Evolutionary conservation across 2,797 vertebrate species (phyloP).

Genomic region (Tragelaphus eurycerus): DNA sequence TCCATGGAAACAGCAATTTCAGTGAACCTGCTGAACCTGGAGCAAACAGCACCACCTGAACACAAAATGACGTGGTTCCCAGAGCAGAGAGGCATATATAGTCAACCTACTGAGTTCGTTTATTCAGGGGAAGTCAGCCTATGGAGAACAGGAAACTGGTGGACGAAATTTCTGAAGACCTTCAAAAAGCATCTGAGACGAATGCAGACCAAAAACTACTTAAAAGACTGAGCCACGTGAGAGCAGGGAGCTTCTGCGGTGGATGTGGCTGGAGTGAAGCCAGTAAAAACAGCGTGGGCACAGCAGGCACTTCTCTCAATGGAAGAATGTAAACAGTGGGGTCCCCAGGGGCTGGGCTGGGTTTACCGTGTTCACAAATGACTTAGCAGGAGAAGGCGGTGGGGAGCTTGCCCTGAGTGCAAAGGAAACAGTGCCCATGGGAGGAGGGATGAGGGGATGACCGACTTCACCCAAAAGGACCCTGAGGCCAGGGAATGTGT

Average conservation of each 20-base stretch:
- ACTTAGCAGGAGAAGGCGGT: background rate
- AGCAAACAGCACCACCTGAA: background rate
- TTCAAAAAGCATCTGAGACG: background rate
- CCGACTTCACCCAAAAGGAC: background rate
- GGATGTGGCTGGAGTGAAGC: background rate
- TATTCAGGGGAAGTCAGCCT: background rate
- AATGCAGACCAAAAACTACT: background rate
- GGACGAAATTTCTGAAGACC: background rate
- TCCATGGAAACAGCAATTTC: background rate
- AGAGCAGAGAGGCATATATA: background rate
- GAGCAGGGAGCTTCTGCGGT: background rate
- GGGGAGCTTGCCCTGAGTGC: background rate
- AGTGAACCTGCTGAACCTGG: background rate
- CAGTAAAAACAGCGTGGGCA: background rate
- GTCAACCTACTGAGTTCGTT: background rate
- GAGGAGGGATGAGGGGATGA: background rate
- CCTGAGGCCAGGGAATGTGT: background rate
- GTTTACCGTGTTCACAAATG: background rate
- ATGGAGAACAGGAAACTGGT: background rate
- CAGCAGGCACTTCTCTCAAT: background rate
- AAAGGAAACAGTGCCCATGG: background rate
- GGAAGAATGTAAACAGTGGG: slow-evolving; percentile 1
- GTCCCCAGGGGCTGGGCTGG: background rate
- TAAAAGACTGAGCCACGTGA: background rate
- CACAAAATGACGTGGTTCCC: background rate